A percentile compares a stretch with the other conserved stretches of the same genome.
Evolutionary conservation across 2,888 invertebrate species (phyloP).

Genomic region (Brenthis hecate): DNA sequence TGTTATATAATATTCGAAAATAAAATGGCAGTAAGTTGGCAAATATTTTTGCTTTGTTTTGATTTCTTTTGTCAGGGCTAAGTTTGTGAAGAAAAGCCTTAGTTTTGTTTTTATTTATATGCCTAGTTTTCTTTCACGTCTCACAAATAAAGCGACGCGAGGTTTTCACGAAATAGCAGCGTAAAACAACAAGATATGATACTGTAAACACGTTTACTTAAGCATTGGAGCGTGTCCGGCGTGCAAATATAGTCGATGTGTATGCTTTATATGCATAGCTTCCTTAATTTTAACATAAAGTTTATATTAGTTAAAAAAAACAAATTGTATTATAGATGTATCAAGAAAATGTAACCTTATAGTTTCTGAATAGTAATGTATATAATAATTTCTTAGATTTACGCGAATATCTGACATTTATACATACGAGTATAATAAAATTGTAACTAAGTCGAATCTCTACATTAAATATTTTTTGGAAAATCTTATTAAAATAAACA

Average conservation of each 20-base stretch:
- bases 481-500: no score
- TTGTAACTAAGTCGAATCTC: no score
- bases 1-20: background rate
- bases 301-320: background rate
- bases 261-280: background rate
- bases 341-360: no score
- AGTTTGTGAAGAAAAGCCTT: background rate
- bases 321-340: no score
- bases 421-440: no score
- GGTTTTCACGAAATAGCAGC: conserved; percentile 26
- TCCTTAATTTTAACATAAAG: background rate
- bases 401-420: no score
- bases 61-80: background rate
- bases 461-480: no score
- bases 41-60: background rate
- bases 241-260: conserved; percentile 12
- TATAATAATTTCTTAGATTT: no score
- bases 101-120: conserved; percentile 6
- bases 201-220: conserved; percentile 25
- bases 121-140: conserved; percentile 17
- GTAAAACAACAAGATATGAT: conserved; percentile 14
- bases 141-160: conserved; percentile 15
- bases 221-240: conserved; percentile 29
- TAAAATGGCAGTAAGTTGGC: background rate
- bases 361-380: no score